phyloP scores from a whole-genome alignment of 2,888 invertebrate species.

The Dusona sp. region DNA sequence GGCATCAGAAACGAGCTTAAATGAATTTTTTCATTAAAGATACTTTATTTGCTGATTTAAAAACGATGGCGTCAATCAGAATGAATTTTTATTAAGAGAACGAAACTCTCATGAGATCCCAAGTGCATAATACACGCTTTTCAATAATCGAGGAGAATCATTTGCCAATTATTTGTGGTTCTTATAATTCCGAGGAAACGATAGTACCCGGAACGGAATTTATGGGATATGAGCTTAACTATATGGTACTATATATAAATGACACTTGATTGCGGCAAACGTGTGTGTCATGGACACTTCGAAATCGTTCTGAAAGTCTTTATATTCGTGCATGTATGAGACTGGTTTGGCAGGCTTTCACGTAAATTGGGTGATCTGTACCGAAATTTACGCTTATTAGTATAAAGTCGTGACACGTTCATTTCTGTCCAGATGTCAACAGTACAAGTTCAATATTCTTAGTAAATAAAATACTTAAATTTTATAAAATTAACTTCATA shows the following conservation, averaged over 20 bases:
- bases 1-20: neutral
- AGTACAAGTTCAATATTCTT: slow-evolving; percentile 15
- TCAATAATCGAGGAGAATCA: slow-evolving; percentile 48
- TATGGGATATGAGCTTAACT: slow-evolving; percentile 42
- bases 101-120: slow-evolving; percentile 31
- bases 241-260: slow-evolving; percentile 22
- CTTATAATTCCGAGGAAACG: slow-evolving; percentile 41
- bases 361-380: slow-evolving; percentile 53
- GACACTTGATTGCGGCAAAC: slow-evolving; percentile 38
- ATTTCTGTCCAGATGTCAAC: slow-evolving; percentile 40
- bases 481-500: slow-evolving; percentile 24
- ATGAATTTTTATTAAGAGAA: slow-evolving; percentile 51
- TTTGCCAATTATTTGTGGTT: slow-evolving; percentile 56
- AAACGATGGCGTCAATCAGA: slow-evolving; percentile 25
- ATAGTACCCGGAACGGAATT: slow-evolving; percentile 50
- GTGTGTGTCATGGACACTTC: slow-evolving; percentile 38
- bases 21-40: neutral
- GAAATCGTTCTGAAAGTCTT: slow-evolving; percentile 47
- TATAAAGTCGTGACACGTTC: slow-evolving; percentile 42
- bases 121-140: slow-evolving; percentile 23
- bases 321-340: slow-evolving; percentile 22
- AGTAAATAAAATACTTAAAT: neutral
- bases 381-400: slow-evolving; percentile 58
- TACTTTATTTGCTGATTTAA: slow-evolving; percentile 12
- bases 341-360: slow-evolving; percentile 66